Evolutionary conservation across 2,797 vertebrate genomes (phyloP).

Genomic region (Pempheris klunzingeri): DNA sequence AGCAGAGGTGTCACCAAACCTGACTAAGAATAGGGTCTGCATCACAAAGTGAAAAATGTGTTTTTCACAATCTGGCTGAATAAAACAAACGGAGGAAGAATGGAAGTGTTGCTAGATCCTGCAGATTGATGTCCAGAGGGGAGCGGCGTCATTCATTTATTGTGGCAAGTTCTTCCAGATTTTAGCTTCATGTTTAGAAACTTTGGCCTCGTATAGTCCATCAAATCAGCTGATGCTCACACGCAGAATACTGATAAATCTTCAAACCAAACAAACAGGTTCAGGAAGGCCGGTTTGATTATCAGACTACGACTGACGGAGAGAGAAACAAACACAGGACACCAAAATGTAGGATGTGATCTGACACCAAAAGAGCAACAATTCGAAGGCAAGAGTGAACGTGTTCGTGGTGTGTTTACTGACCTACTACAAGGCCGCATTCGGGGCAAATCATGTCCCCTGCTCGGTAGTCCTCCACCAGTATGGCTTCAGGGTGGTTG

Average conservation of each 20-base stretch:
- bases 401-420: constrained; percentile 25
- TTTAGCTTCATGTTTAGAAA: background rate
- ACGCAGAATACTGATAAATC: background rate
- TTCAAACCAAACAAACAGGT: background rate
- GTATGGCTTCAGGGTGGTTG: constrained; percentile 95
- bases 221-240: background rate
- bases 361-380: rapidly evolving
- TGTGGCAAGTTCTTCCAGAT: background rate
- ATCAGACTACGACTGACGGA: background rate
- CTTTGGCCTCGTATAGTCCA: background rate
- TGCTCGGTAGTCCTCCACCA: constrained; percentile 99
- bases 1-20: background rate
- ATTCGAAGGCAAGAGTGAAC: background rate
- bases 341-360: constrained; percentile 3
- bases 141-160: background rate
- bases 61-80: too few relatives aligned
- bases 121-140: background rate
- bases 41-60: background rate
- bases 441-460: constrained; percentile 99
- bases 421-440: constrained; percentile 97
- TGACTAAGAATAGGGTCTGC: background rate
- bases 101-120: background rate
- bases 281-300: background rate
- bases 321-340: constrained; percentile 20
- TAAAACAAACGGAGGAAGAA: background rate